These are phyloP conservation scores for Heterocephalus glaber DNA, from an alignment of 2,113 vertebrate species.

Conservation along the genomic window DNA sequence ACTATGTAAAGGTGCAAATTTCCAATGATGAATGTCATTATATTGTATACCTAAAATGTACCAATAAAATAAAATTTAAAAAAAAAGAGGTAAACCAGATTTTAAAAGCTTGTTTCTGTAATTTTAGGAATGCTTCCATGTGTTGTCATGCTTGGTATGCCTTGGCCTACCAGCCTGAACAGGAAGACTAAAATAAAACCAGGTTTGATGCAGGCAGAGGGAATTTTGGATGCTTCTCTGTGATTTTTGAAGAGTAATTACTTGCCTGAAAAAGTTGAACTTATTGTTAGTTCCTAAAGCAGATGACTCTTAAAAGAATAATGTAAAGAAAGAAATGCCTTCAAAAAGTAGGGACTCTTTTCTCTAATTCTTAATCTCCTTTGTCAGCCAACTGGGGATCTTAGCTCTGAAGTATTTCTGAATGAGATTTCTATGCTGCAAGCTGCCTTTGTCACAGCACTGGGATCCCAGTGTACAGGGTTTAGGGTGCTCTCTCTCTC, in stretches of 20 bases:
- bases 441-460: neutral
- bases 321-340: neutral
- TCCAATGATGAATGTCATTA: too few species aligned
- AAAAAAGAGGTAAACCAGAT: neutral
- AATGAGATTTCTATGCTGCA: rapidly evolving
- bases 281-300: neutral
- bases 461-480: neutral
- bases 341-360: neutral
- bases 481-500: rapidly evolving
- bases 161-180: neutral
- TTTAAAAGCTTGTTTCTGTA: neutral
- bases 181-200: conserved; percentile 22
- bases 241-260: neutral
- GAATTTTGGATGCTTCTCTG: neutral
- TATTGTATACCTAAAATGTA: too few species aligned
- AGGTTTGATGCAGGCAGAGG: neutral
- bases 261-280: neutral
- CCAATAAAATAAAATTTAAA: too few species aligned
- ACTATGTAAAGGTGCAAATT: too few species aligned
- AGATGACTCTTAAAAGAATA: neutral
- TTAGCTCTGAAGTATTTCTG: neutral
- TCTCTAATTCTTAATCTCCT: neutral
- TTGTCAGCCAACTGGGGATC: neutral
- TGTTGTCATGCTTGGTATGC: neutral
- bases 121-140: neutral